Percentiles rank a stretch among this genome's conserved stretches.
phyloP scores from a whole-genome alignment of 2,797 vertebrate genomes.

The Gymnothorax reevesii region DNA sequence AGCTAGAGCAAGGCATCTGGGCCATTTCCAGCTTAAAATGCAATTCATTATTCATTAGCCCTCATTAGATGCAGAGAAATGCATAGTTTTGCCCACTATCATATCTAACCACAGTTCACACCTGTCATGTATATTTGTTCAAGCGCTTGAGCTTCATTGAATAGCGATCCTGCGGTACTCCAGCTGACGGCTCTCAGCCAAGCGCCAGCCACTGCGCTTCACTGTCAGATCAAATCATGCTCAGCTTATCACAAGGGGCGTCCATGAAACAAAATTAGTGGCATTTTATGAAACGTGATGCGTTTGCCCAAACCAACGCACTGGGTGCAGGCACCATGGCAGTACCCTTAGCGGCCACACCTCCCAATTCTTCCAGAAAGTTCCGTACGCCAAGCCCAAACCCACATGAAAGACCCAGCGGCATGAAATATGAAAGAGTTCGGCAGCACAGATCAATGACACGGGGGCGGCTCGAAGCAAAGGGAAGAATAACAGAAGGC shows the following conservation, averaged over 20 bases:
- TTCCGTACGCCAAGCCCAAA: background rate
- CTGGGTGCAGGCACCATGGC: background rate
- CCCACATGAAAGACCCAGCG: constrained; percentile 26
- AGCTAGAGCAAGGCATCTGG: background rate
- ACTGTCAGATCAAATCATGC: background rate
- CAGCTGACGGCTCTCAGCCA: background rate
- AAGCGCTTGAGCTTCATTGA: background rate
- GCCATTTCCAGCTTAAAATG: constrained; percentile 43
- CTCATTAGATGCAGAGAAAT: background rate
- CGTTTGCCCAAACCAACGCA: background rate
- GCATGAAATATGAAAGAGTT: constrained; percentile 25
- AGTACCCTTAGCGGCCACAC: background rate
- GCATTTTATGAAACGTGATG: background rate
- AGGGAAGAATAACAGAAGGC: constrained; percentile 21
- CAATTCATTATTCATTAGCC: background rate
- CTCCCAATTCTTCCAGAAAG: background rate
- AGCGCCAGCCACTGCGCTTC: background rate
- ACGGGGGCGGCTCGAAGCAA: constrained; percentile 16
- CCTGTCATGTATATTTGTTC: background rate
- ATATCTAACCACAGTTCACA: background rate
- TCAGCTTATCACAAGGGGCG: background rate
- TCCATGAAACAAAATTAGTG: background rate
- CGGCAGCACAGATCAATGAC: constrained; percentile 2
- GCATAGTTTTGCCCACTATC: background rate
- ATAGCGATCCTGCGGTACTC: background rate